phyloP scores from a whole-genome alignment of 2,113 vertebrate genomes.

The Taurulus bubalis region DNA sequence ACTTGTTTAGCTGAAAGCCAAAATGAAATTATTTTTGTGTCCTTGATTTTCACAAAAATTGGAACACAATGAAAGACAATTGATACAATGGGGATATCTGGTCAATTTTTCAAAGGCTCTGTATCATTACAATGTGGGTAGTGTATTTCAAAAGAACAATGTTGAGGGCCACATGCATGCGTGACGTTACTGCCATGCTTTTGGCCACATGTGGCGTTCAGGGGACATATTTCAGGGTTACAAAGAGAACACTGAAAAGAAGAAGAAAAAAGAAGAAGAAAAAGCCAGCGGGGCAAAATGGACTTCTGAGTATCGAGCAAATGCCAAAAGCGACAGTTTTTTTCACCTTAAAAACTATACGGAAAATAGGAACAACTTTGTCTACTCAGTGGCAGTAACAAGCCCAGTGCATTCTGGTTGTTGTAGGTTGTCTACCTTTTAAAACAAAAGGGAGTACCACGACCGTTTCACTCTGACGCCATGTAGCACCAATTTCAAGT shows the following conservation, averaged over 20 bases:
- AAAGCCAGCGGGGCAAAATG: neutral
- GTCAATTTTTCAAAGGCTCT: neutral
- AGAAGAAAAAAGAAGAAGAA: too few relatives aligned
- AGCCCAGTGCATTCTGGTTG: neutral
- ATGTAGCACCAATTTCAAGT: neutral
- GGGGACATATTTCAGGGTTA: neutral
- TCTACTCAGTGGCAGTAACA: neutral
- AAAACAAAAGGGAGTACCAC: neutral
- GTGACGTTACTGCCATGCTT: neutral
- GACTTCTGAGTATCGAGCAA: neutral
- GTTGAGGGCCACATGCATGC: neutral
- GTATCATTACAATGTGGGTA: neutral
- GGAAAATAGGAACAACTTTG: neutral
- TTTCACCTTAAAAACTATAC: neutral
- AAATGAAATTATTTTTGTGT: slow-evolving; percentile 3
- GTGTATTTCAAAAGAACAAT: neutral
- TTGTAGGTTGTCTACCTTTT: neutral
- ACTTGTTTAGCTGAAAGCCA: slow-evolving; percentile 7
- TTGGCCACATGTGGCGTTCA: neutral
- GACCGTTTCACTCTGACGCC: neutral
- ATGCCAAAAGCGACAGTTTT: neutral
- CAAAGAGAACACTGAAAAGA: neutral
- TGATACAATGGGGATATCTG: neutral
- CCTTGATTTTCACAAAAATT: too few relatives aligned
- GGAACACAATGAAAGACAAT: neutral